These are phyloP conservation scores for Etheostoma spectabile DNA, from an alignment of 2,113 vertebrate genomes.

Conservation along the genomic window DNA sequence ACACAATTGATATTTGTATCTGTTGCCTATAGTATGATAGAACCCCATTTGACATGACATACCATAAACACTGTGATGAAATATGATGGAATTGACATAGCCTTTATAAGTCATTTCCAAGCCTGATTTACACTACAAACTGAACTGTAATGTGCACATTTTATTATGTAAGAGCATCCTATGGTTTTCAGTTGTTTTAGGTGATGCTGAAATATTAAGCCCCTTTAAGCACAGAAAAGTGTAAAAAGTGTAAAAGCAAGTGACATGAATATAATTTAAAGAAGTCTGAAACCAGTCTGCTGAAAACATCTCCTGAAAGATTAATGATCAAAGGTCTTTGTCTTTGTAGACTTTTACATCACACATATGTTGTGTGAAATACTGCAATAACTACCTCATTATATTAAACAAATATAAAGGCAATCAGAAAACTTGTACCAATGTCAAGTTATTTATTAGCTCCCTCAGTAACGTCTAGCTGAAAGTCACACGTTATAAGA, in stretches of 20 bases:
- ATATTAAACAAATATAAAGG: not conserved
- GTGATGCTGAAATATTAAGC: not conserved
- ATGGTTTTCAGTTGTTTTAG: not conserved
- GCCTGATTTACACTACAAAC: not conserved
- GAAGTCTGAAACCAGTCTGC: not conserved
- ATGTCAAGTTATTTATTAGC: not conserved
- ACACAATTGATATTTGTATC: not conserved
- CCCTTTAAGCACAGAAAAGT: not conserved
- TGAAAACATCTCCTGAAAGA: not conserved
- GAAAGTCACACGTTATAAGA: not conserved
- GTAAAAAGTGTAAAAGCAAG: not conserved
- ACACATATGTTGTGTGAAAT: not conserved
- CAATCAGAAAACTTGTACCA: not conserved
- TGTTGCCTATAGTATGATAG: not conserved
- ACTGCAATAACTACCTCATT: not conserved
- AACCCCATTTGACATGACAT: not conserved
- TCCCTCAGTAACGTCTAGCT: not conserved
- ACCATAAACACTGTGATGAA: not conserved
- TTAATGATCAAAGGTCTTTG: not conserved
- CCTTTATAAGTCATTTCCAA: not conserved
- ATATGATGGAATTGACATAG: not conserved
- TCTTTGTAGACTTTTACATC: not conserved
- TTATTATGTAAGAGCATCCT: not conserved
- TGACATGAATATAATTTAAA: not conserved
- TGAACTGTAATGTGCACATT: not conserved